Evolutionary conservation across 2,888 invertebrate genomes (phyloP).

Genomic region (Rhamphomyia laevipes): DNA sequence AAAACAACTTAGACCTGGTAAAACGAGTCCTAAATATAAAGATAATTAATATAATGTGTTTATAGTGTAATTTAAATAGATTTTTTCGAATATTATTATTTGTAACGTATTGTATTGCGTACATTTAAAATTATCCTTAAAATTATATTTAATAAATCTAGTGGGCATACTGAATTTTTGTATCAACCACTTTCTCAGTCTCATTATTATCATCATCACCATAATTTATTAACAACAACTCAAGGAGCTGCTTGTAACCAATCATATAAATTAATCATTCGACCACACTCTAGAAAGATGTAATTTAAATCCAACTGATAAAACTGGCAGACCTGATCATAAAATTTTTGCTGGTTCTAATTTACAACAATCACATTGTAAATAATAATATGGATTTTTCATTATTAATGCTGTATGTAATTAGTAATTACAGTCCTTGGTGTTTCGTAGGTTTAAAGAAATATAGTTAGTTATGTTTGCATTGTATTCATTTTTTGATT

Average conservation of each 20-base stretch:
- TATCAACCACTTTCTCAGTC: conserved; percentile 46
- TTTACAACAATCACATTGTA: conserved; percentile 75
- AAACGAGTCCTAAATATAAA: conserved; percentile 63
- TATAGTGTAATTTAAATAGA: too few relatives aligned
- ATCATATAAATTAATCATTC: conserved; percentile 85
- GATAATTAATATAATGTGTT: too few relatives aligned
- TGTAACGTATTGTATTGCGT: too few relatives aligned
- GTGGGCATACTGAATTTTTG: conserved; percentile 47
- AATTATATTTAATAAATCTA: not conserved
- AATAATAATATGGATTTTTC: conserved; percentile 67
- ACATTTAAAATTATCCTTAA: conserved; percentile 9
- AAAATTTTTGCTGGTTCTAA: conserved; percentile 49
- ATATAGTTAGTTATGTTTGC: too few relatives aligned
- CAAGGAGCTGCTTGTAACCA: conserved; percentile 60
- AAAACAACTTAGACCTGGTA: too few relatives aligned
- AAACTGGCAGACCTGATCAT: conserved; percentile 61
- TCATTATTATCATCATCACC: conserved; percentile 39
- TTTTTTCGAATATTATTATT: too few relatives aligned
- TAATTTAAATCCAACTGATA: conserved; percentile 76
- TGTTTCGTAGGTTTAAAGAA: too few relatives aligned
- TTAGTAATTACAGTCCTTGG: conserved; percentile 73
- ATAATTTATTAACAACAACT: conserved; percentile 43
- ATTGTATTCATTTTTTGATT: too few relatives aligned
- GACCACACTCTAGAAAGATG: conserved; percentile 83
- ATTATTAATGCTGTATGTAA: conserved; percentile 70